Conservation (phyloP, 2,888 invertebrate genomes). For the Drosophila fulvimacula region DNA sequence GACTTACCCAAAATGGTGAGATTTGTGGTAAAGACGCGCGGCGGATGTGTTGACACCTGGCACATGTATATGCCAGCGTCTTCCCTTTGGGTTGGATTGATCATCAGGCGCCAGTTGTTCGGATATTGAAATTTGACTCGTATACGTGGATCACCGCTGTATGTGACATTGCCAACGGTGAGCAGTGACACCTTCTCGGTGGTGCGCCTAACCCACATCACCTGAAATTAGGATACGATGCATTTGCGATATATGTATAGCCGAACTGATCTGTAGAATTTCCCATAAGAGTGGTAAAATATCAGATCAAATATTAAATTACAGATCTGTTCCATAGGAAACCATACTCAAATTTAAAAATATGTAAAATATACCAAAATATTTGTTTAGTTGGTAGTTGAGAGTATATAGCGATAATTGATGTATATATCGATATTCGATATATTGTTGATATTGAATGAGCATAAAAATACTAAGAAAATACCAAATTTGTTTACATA, state of each 20-base stretch:
- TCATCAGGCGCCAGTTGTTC: constrained; percentile 89
- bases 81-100: constrained; percentile 89
- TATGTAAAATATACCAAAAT: too few relatives aligned
- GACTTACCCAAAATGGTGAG: constrained; percentile 89
- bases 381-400: too few relatives aligned
- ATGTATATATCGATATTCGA: too few relatives aligned
- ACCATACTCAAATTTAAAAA: too few relatives aligned
- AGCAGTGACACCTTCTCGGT: constrained; percentile 88
- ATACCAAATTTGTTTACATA: too few relatives aligned
- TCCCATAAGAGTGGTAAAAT: too few relatives aligned
- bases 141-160: constrained; percentile 88
- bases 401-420: too few relatives aligned
- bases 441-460: too few relatives aligned
- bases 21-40: constrained; percentile 90
- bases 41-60: constrained; percentile 93
- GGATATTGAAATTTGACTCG: constrained; percentile 89
- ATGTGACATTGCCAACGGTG: constrained; percentile 88
- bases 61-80: constrained; percentile 92
- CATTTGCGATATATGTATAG: not conserved
- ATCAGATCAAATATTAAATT: too few relatives aligned
- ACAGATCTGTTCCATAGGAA: too few relatives aligned
- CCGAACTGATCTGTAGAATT: not conserved
- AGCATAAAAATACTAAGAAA: too few relatives aligned
- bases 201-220: constrained; percentile 89
- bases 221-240: constrained; percentile 84